Evolutionary conservation across 2,797 vertebrate species (phyloP), one percentile per base, ranked within the genome.

Genomic region (Esox lucius): DNA sequence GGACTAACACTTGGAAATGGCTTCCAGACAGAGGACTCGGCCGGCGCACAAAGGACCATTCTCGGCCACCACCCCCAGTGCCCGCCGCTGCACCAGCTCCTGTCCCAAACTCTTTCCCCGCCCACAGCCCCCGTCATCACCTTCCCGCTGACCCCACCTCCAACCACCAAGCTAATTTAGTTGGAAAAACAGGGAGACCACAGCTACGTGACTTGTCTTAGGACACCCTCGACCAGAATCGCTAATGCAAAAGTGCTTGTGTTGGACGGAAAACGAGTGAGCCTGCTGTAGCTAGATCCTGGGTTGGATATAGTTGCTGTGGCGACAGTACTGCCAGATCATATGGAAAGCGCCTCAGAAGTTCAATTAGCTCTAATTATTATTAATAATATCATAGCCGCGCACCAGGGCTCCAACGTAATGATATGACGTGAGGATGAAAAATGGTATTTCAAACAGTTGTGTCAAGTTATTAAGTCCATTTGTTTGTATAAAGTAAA

Each of bases 21-120:
- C 78, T 89, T 87, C 87, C 87, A 89, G 87, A 89, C 87, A 61
- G n/a, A n/a, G 48, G 64, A 69, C 74, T 24, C 65, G 28, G 5
- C 13, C 46, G 7, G 56, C 26, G 35, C 79, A 88, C 87, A 87
- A 88, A 86, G 85, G 72, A 64, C 82, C 77, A 68, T 85, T 85
- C 83, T 88, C 62, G 78, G 66, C 51, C 69, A 46, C 70, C 66
- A 70, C 13, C 22, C 66, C 59, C 69, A 39, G 72, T 61, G 39
- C 4, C 46, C 8, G 28, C n/a, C 3, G 15, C 24, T 28, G 26
- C 66, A 22, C 70, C 68, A 78, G 61, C 51, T 70, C 56, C 48
- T 39, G 15, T 22, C 4, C 62, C n/a, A 12, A 2, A 5, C 71
- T 22, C 1, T 56, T 7, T 22, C 35, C 62, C 65, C 59, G 49